These are phyloP conservation scores for Pinctada fucata DNA, from an alignment of 2,888 invertebrate species.

Conservation along the genomic window DNA sequence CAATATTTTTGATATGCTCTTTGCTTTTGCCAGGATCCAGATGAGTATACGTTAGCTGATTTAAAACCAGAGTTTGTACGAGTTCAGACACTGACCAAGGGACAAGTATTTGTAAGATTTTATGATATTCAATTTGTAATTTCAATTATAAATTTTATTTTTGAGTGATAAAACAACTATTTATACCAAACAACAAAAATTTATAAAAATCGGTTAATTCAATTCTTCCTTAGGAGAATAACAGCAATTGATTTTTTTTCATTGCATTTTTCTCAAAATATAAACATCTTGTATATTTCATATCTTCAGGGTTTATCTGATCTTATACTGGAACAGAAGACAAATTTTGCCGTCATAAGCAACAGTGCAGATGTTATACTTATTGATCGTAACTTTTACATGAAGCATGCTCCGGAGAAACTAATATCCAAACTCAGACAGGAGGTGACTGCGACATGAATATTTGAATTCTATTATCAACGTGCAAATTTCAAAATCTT, in stretches of 20 bases:
- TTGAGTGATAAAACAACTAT: no score
- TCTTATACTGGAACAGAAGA: conserved; percentile 64
- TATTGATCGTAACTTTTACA: conserved; percentile 67
- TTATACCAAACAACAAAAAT: no score
- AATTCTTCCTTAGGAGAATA: no score
- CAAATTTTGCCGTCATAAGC: conserved; percentile 70
- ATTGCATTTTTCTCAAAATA: no score
- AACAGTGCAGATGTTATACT: conserved; percentile 71
- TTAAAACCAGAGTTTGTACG: conserved; percentile 63
- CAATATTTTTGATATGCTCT: no score
- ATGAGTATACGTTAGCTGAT: conserved; percentile 61
- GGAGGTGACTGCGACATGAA: conserved; percentile 52
- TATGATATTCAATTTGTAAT: no score
- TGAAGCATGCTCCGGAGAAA: conserved; percentile 61
- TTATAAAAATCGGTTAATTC: no score
- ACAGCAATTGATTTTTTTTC: no score
- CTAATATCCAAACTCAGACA: conserved; percentile 59
- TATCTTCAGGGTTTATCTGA: conserved; percentile 66
- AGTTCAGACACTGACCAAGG: conserved; percentile 64
- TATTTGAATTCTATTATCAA: not conserved
- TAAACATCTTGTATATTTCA: not conserved
- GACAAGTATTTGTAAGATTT: conserved; percentile 65
- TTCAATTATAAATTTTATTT: no score
- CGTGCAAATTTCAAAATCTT: not conserved
- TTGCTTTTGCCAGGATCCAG: conserved; percentile 44